These are phyloP conservation scores for Agonum fuliginosum DNA, from an alignment of 2,888 invertebrate genomes.

Conservation along the genomic window DNA sequence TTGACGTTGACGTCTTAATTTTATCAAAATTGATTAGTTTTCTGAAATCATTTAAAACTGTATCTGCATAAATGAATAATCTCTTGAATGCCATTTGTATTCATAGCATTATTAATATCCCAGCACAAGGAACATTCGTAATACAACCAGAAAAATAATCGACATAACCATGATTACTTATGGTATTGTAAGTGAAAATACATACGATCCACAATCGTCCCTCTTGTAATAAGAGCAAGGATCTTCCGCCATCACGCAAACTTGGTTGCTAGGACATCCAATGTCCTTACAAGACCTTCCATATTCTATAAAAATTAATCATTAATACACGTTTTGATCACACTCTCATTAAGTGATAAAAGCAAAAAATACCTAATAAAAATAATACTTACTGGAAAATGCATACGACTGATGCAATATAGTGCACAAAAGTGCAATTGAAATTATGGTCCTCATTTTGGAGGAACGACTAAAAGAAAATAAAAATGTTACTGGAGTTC, in stretches of 20 bases:
- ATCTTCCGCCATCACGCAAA: conserved; percentile 83
- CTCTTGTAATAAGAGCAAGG: conserved; percentile 79
- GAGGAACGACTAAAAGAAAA: background rate
- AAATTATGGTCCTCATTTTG: conserved; percentile 38
- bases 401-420: conserved; percentile 19
- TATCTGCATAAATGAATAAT: too few species aligned
- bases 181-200: too few species aligned
- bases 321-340: background rate
- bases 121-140: too few species aligned
- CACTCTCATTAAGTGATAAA: background rate
- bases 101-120: too few species aligned
- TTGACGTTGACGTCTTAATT: too few species aligned
- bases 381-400: conserved; percentile 51
- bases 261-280: conserved; percentile 83
- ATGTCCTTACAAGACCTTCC: conserved; percentile 87
- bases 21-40: too few species aligned
- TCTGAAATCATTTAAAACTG: too few species aligned
- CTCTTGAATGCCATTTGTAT: too few species aligned
- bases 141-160: too few species aligned
- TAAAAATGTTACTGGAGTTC: background rate
- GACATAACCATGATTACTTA: too few species aligned
- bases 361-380: background rate
- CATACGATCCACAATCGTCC: conserved; percentile 73
- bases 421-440: conserved; percentile 3
- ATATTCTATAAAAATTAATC: conserved; percentile 77